Evolutionary conservation across 2,797 vertebrate species (phyloP), one percentile per base, ranked within the genome.

Genomic region (Anomalospiza imberbis): DNA sequence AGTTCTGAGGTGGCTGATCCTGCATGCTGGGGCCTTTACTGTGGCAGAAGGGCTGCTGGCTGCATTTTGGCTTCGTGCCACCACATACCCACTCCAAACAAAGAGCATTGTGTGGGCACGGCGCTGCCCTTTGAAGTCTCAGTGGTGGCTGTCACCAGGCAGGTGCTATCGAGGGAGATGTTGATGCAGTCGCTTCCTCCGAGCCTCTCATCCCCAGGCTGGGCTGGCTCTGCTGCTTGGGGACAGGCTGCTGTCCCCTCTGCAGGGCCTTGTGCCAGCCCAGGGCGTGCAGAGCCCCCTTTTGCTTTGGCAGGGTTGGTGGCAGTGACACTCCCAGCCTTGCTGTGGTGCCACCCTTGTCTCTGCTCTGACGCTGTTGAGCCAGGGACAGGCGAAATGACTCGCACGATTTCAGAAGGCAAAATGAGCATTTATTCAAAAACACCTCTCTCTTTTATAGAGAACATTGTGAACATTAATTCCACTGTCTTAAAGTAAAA

Each of bases 161-260:
- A 2, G 62, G 65, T 7, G 1, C 29, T 84, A 47, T 61, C 86
- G 1, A 6, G 71, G 38, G 31, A 60, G 31, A 3, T 79, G 93
- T 73, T 96, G 91, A 94, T 22, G 53, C 91, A 85, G 66, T 85
- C 65, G 5, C 24, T 85, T 51, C 93, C 82, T 74, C 34, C 89
- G 36, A 36, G 22, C 57, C 91, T 44, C 79, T 66, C 7, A 9
- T 83, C 38, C 34, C 38, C 62, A 20, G 15, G 32, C 67, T 66
- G 93, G 42, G 57, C 80, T 53, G 82, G 34, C 47, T 24, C 53
- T 17, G 38, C 8, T 28, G 29, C 79, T 18, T 45, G 65, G 77
- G 72, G 42, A 67, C n/a, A n/a, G n/a, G 1, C 6, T 1, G 2
- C 26, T 17, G 25, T 81, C 38, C 75, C 73, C 53, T 53, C 51